A percentile compares a stretch with the other conserved stretches of the same genome.
phyloP scores from a whole-genome alignment of 2,888 invertebrate genomes.

The Agrilus cyanescens region DNA sequence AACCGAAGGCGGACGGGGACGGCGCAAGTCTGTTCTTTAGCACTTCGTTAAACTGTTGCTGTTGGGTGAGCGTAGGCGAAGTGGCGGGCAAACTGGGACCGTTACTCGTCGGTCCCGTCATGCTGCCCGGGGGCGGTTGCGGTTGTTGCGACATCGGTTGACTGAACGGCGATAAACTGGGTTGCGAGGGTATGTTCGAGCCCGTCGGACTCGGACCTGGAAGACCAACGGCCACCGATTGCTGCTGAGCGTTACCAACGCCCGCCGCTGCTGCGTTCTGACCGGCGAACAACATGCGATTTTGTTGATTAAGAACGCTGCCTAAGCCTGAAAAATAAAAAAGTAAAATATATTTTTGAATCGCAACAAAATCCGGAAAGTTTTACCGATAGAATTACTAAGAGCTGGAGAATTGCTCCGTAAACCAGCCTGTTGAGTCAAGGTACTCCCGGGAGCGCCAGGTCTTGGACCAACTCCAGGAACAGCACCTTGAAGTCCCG shows the following conservation, averaged over 20 bases:
- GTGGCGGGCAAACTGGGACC: conserved; percentile 35
- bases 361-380: conserved; percentile 13
- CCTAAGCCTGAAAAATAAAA: conserved; percentile 4
- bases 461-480: conserved; percentile 15
- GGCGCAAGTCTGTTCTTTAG: conserved; percentile 45
- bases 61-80: conserved; percentile 33
- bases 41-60: conserved; percentile 43
- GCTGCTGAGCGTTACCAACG: conserved; percentile 38
- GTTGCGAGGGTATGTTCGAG: conserved; percentile 32
- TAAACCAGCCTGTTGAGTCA: conserved; percentile 35
- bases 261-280: conserved; percentile 27
- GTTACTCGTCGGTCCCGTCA: conserved; percentile 34
- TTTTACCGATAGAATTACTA: conserved; percentile 18
- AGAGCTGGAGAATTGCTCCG: conserved; percentile 60
- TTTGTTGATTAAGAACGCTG: conserved; percentile 24
- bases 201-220: conserved; percentile 67
- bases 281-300: conserved; percentile 31
- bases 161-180: conserved; percentile 62
- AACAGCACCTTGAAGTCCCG: conserved; percentile 20
- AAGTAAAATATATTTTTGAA: background rate
- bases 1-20: conserved; percentile 30
- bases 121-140: conserved; percentile 20
- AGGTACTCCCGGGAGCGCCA: conserved; percentile 20
- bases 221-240: conserved; percentile 49
- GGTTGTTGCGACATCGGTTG: conserved; percentile 42